Evolutionary conservation across 2,113 vertebrate species (phyloP).

Genomic region (Antigone vipio): DNA sequence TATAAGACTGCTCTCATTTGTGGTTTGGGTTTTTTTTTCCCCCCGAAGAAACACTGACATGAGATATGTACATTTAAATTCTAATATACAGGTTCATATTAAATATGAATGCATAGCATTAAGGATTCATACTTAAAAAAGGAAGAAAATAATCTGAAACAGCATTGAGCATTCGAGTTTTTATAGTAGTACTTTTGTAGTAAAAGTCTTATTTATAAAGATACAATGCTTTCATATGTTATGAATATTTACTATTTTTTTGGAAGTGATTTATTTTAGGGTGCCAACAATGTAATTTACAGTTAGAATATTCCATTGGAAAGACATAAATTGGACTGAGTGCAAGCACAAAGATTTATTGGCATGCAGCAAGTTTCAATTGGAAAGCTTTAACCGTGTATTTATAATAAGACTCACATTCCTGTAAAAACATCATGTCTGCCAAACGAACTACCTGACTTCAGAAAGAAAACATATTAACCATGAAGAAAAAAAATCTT

Average conservation of each 20-base stretch:
- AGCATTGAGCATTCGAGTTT: not conserved
- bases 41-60: not conserved
- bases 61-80: not conserved
- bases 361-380: not conserved
- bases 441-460: not conserved
- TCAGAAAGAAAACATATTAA: not conserved
- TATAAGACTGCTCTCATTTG: not conserved
- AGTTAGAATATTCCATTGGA: not conserved
- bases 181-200: not conserved
- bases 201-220: not conserved
- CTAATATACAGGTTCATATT: not conserved
- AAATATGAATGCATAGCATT: not conserved
- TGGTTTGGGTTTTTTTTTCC: rapidly evolving
- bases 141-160: not conserved
- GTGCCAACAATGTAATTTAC: not conserved
- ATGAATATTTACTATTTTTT: not conserved
- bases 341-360: not conserved
- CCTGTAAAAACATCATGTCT: not conserved
- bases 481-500: not conserved
- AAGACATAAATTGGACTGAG: not conserved
- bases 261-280: not conserved
- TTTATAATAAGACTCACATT: not conserved
- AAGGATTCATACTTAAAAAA: not conserved
- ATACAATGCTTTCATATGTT: not conserved
- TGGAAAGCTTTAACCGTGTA: not conserved